These are phyloP conservation scores for Campylomormyrus numenius DNA, from an alignment of 2,113 vertebrate species.

Conservation along the genomic window DNA sequence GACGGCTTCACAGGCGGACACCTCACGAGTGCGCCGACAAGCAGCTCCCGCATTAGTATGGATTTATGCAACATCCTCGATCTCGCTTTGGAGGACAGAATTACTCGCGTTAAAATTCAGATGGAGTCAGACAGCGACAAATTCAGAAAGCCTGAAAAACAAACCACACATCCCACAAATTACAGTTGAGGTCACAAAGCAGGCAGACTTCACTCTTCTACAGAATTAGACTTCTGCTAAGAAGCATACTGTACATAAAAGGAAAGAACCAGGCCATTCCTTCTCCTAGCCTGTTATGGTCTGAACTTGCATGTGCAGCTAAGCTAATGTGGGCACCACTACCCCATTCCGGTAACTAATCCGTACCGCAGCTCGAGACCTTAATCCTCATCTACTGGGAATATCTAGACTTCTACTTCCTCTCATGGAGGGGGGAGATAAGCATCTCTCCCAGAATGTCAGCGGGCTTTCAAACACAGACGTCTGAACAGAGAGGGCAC, in stretches of 20 bases:
- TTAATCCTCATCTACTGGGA: background rate
- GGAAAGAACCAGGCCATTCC: background rate
- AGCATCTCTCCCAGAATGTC: background rate
- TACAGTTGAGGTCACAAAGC: background rate
- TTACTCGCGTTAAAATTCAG: background rate
- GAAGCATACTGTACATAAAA: background rate
- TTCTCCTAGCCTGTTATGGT: background rate
- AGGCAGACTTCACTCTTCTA: background rate
- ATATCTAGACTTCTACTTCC: background rate
- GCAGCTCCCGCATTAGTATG: background rate
- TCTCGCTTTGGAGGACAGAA: background rate
- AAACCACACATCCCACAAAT: background rate
- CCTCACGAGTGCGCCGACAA: background rate
- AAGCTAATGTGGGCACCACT: background rate
- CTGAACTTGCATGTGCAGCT: background rate
- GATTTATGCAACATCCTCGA: background rate
- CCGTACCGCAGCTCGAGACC: background rate
- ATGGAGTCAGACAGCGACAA: background rate
- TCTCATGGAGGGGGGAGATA: background rate
- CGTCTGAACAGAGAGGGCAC: background rate
- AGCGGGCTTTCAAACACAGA: background rate
- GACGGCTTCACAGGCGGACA: background rate
- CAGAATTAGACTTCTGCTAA: background rate
- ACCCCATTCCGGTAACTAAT: background rate
- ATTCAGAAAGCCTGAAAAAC: background rate